Conservation (phyloP, 1,140 invertebrate genomes). For the Eciton burchellii region DNA sequence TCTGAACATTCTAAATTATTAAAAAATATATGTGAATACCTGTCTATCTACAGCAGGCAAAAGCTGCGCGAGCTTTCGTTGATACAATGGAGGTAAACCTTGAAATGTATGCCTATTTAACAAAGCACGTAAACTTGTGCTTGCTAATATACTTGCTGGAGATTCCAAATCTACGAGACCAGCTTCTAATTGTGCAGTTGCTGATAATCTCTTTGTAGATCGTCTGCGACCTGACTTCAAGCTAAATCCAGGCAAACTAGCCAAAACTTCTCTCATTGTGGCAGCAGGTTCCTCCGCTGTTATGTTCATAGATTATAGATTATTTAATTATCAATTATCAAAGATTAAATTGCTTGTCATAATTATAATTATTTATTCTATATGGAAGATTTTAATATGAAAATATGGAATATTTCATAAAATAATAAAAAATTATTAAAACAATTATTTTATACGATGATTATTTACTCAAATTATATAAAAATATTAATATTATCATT, state of each 20-base stretch:
- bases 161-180: slow-evolving; percentile 98
- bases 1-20: background rate
- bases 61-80: slow-evolving; percentile 96
- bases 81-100: slow-evolving; percentile 94
- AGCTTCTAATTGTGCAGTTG: slow-evolving; percentile 96
- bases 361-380: slow-evolving; percentile 5
- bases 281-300: slow-evolving; percentile 83
- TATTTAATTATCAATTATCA: background rate
- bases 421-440: slow-evolving; percentile 6
- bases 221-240: slow-evolving; percentile 91
- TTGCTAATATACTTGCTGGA: slow-evolving; percentile 97
- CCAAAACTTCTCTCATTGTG: slow-evolving; percentile 94
- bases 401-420: background rate
- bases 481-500: background rate
- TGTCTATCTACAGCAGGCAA: slow-evolving; percentile 96
- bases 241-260: slow-evolving; percentile 95
- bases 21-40: slow-evolving; percentile 75
- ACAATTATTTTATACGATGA: background rate
- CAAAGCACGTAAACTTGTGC: slow-evolving; percentile 95
- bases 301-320: slow-evolving; percentile 48
- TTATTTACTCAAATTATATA: background rate
- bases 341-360: background rate
- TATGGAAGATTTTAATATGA: background rate
- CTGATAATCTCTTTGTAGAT: slow-evolving; percentile 93
- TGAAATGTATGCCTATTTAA: slow-evolving; percentile 97